Conservation (phyloP, 2,888 invertebrate genomes). For the Drymonia ruficornis region DNA sequence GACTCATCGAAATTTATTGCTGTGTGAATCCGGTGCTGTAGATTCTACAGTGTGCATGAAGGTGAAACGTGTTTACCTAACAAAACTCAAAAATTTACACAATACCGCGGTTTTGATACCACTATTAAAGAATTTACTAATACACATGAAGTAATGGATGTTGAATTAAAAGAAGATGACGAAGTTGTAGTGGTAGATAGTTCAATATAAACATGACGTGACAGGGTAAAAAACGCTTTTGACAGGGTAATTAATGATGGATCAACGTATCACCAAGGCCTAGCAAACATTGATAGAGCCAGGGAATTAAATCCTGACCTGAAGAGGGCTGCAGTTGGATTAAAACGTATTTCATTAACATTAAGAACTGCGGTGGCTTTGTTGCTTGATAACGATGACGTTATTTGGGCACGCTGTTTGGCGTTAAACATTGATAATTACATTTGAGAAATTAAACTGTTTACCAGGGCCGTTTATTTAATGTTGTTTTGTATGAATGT, state of each 20-base stretch:
- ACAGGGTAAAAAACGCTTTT: conserved; percentile 54
- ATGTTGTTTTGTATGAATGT: background rate
- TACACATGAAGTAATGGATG: conserved; percentile 25
- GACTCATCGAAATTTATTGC: conserved; percentile 72
- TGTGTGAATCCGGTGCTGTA: conserved; percentile 51
- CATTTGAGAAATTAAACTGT: background rate
- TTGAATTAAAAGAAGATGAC: conserved; percentile 11
- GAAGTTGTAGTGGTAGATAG: conserved; percentile 13
- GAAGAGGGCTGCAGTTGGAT: conserved; percentile 38
- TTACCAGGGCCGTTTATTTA: background rate
- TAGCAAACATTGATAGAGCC: conserved; percentile 51
- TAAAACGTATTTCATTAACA: conserved; percentile 22
- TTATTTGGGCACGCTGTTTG: conserved; percentile 13
- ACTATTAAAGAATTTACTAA: conserved; percentile 8
- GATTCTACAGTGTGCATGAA: conserved; percentile 15
- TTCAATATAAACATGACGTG: conserved; percentile 38
- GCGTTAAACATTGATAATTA: conserved; percentile 1
- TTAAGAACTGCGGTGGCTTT: conserved; percentile 31
- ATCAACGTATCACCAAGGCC: conserved; percentile 60
- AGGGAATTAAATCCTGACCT: conserved; percentile 40
- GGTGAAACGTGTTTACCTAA: conserved; percentile 20
- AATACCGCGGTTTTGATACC: conserved; percentile 15
- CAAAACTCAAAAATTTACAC: conserved; percentile 10
- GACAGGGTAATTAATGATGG: conserved; percentile 62
- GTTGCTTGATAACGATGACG: conserved; percentile 35